Conservation (phyloP, 1,140 invertebrate species). For the Trichonephila inaurata region DNA sequence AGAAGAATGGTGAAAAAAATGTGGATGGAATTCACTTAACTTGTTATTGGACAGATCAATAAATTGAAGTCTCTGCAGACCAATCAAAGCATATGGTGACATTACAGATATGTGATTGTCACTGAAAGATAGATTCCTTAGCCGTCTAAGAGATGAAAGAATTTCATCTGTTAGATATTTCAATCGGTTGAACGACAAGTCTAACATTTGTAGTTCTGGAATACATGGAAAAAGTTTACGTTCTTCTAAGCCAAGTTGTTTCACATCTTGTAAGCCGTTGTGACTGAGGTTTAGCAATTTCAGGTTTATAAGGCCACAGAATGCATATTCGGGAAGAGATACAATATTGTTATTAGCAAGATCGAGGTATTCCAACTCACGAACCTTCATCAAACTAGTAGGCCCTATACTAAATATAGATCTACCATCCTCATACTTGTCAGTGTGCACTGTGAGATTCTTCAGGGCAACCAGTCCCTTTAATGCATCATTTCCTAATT, state of each 20-base stretch:
- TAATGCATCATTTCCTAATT: slow-evolving; percentile 87
- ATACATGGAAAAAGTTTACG: slow-evolving; percentile 83
- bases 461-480: slow-evolving; percentile 85
- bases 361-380: slow-evolving; percentile 85
- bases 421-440: slow-evolving; percentile 86
- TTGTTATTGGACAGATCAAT: slow-evolving; percentile 93
- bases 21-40: slow-evolving; percentile 88
- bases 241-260: slow-evolving; percentile 73
- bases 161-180: slow-evolving; percentile 81
- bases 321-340: slow-evolving; percentile 79
- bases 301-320: slow-evolving; percentile 89
- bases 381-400: slow-evolving; percentile 83
- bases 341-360: slow-evolving; percentile 77
- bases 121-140: slow-evolving; percentile 87
- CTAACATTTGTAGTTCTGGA: slow-evolving; percentile 85
- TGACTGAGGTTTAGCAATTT: slow-evolving; percentile 91
- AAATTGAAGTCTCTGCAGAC: slow-evolving; percentile 87
- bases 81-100: slow-evolving; percentile 88
- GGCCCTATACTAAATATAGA: slow-evolving; percentile 87
- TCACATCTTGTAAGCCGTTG: slow-evolving; percentile 85
- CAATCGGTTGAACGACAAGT: slow-evolving; percentile 89
- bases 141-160: slow-evolving; percentile 75
- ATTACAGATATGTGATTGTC: slow-evolving; percentile 92
- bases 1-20: slow-evolving; percentile 87
- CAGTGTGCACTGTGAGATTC: slow-evolving; percentile 86